These are phyloP conservation scores for Mastomys natalensis DNA, from an alignment of 2,113 vertebrate genomes.

Conservation along the genomic window DNA sequence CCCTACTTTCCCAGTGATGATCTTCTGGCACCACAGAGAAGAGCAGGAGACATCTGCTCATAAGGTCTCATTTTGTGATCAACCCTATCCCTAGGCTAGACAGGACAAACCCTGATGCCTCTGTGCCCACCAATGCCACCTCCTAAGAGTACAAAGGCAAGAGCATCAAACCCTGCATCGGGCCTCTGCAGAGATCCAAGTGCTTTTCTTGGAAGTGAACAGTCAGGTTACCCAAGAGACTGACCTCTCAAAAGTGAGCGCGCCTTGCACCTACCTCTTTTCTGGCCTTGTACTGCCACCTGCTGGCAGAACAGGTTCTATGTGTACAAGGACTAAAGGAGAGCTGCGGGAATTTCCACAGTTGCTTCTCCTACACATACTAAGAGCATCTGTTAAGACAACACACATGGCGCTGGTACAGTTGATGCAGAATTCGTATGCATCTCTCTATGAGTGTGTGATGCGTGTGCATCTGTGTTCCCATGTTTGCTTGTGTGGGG, in stretches of 20 bases:
- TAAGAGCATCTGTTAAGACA: not conserved
- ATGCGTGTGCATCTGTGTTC: not conserved
- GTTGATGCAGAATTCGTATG: not conserved
- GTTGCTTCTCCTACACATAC: not conserved
- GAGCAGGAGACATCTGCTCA: not conserved
- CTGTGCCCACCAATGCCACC: not conserved
- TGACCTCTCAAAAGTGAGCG: not conserved
- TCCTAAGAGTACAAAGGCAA: not conserved
- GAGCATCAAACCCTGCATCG: rapidly evolving
- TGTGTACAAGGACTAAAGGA: rapidly evolving
- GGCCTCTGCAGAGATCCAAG: rapidly evolving
- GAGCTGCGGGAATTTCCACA: rapidly evolving
- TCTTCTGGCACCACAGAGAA: not conserved
- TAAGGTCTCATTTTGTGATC: not conserved
- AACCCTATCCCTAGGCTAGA: no score
- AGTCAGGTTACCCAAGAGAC: not conserved
- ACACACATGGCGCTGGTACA: not conserved
- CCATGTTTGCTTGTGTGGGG: not conserved
- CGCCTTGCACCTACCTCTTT: not conserved
- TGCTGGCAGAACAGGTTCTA: constrained; percentile 15
- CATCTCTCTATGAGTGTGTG: not conserved
- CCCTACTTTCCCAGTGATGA: rapidly evolving
- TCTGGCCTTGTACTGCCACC: constrained; percentile 32
- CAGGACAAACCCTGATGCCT: not conserved
- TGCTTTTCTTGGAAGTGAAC: not conserved